Evolutionary conservation across 1,140 invertebrate genomes (phyloP).

Genomic region (Lucilia cuprina): DNA sequence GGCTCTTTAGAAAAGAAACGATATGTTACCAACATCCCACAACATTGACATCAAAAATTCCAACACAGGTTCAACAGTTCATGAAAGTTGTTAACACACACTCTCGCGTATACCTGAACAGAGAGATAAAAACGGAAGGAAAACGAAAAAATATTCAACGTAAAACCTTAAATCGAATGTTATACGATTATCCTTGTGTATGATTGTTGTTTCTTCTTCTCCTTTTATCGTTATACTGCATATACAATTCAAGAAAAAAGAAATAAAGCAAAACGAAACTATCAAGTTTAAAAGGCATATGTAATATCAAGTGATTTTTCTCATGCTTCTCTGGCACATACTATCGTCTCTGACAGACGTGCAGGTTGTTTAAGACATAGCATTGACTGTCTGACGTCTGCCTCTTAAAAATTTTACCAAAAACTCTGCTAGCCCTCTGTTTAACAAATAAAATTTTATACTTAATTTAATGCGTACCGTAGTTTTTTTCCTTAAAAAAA

Average conservation of each 20-base stretch:
- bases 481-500: too few species aligned
- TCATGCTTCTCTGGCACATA: background rate
- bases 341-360: background rate
- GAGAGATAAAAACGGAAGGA: background rate
- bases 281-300: background rate
- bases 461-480: too few species aligned
- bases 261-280: background rate
- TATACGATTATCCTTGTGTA: background rate
- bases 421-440: too few species aligned
- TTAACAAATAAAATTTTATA: too few species aligned
- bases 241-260: background rate
- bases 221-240: too few species aligned
- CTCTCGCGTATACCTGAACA: background rate
- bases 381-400: background rate
- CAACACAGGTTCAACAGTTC: background rate
- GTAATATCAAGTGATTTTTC: background rate
- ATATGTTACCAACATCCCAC: background rate
- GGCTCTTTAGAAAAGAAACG: background rate
- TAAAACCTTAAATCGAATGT: background rate
- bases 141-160: too few species aligned
- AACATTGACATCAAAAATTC: background rate
- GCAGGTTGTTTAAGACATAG: background rate
- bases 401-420: too few species aligned
- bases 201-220: background rate
- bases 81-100: background rate